Evolutionary conservation across 2,797 vertebrate genomes (phyloP).

Genomic region (Poecile montanus): DNA sequence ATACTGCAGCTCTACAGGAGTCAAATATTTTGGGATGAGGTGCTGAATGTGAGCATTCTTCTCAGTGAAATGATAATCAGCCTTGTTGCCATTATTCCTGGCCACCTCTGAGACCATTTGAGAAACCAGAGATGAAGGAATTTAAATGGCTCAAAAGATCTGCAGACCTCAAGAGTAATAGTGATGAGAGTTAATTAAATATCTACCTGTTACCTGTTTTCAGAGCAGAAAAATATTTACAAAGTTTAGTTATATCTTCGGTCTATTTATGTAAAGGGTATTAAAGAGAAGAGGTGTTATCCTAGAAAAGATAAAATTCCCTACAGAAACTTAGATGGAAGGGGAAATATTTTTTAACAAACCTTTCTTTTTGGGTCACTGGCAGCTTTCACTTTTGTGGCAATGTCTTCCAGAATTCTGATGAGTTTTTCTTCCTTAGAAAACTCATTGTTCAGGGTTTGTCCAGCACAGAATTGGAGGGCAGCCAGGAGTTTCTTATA

Average conservation of each 20-base stretch:
- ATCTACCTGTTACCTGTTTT: background rate
- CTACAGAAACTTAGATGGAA: background rate
- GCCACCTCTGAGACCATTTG: background rate
- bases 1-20: background rate
- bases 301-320: background rate
- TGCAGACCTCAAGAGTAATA: background rate
- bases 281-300: background rate
- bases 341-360: slow-evolving; percentile 3
- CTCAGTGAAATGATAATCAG: background rate
- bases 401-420: slow-evolving; percentile 66
- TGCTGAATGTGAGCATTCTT: background rate
- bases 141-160: background rate
- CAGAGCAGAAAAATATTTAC: background rate
- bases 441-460: slow-evolving; percentile 74
- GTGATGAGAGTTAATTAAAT: background rate
- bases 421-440: slow-evolving; percentile 71
- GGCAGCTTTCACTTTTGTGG: slow-evolving; percentile 66
- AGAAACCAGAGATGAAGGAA: background rate
- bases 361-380: slow-evolving; percentile 70
- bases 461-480: slow-evolving; percentile 75
- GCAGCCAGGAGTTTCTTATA: slow-evolving; percentile 75
- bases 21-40: background rate
- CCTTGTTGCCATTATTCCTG: background rate
- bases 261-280: background rate
- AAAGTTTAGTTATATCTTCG: background rate